These are phyloP conservation scores for Drosophila dunni DNA, from an alignment of 1,140 invertebrate species.

Conservation along the genomic window DNA sequence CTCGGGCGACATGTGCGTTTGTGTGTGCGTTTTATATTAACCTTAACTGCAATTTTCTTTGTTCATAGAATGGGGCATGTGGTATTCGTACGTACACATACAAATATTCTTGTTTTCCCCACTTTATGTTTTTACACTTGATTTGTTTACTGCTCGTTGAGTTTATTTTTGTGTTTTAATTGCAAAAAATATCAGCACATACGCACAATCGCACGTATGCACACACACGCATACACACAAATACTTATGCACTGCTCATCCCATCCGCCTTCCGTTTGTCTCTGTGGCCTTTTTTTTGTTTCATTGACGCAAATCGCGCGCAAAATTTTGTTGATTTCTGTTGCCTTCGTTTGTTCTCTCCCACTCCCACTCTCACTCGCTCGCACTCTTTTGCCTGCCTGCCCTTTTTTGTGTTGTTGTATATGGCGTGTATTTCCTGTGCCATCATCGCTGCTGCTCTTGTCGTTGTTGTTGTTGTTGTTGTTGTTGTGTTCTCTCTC, in stretches of 20 bases:
- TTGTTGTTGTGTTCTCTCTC: constrained; percentile 45
- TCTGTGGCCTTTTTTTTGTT: constrained; percentile 45
- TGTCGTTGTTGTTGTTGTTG: constrained; percentile 35
- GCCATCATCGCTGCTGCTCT: constrained; percentile 32
- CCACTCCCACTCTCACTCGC: not conserved
- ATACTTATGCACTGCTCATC: not conserved
- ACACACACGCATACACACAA: constrained; percentile 6
- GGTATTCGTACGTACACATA: constrained; percentile 5
- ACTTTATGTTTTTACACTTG: constrained; percentile 74
- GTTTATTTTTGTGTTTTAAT: constrained; percentile 73
- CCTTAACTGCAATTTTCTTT: constrained; percentile 54
- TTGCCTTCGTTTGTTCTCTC: constrained; percentile 48
- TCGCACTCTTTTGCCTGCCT: constrained; percentile 4
- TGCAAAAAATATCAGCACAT: constrained; percentile 58
- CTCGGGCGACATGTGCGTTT: not conserved
- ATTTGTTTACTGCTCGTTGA: constrained; percentile 67
- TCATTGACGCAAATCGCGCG: constrained; percentile 80
- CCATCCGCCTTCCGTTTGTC: constrained; percentile 11
- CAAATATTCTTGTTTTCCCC: constrained; percentile 20
- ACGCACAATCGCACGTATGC: not conserved
- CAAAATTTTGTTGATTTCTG: constrained; percentile 73
- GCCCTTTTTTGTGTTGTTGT: constrained; percentile 43
- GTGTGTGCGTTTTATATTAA: constrained; percentile 22
- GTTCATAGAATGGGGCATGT: constrained; percentile 26
- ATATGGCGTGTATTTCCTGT: constrained; percentile 78